These are phyloP conservation scores for Stigmatopora argus DNA, from an alignment of 2,113 vertebrate genomes.

Conservation along the genomic window DNA sequence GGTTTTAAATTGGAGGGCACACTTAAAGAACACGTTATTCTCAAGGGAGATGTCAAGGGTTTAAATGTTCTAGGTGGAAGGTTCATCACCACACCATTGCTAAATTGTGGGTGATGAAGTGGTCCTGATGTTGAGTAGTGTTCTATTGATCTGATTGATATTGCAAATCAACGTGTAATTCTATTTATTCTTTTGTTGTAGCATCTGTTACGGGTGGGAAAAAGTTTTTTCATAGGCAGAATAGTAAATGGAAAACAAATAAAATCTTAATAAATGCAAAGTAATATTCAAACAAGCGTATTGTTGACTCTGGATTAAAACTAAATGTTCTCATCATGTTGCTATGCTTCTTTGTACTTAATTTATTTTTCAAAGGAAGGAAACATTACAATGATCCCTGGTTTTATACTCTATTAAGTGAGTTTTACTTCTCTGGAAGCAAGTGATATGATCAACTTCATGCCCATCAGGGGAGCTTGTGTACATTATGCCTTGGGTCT, in stretches of 20 bases:
- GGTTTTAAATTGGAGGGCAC: slow-evolving; percentile 59
- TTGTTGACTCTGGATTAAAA: slow-evolving; percentile 9
- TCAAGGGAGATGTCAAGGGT: slow-evolving; percentile 66
- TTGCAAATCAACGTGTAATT: not conserved
- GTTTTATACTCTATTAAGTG: slow-evolving; percentile 61
- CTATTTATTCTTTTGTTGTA: not conserved
- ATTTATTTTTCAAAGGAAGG: slow-evolving; percentile 38
- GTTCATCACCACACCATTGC: slow-evolving; percentile 56
- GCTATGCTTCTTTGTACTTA: slow-evolving; percentile 28
- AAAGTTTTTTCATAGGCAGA: not conserved
- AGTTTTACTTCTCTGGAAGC: slow-evolving; percentile 56
- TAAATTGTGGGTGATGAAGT: slow-evolving; percentile 36
- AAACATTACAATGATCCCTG: slow-evolving; percentile 47
- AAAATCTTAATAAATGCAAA: not conserved
- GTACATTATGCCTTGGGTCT: slow-evolving; percentile 79
- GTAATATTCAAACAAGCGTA: not conserved
- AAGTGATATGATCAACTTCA: slow-evolving; percentile 72
- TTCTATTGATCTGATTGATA: not conserved
- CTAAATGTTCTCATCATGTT: slow-evolving; percentile 7
- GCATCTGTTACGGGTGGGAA: not conserved
- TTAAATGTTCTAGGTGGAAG: slow-evolving; percentile 66
- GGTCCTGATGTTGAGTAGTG: slow-evolving; percentile 44
- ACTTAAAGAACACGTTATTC: slow-evolving; percentile 81
- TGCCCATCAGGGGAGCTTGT: slow-evolving; percentile 72
- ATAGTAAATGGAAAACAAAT: not conserved